Evolutionary conservation across 2,888 invertebrate genomes (phyloP).

Genomic region (Drosophila melanosoma): DNA sequence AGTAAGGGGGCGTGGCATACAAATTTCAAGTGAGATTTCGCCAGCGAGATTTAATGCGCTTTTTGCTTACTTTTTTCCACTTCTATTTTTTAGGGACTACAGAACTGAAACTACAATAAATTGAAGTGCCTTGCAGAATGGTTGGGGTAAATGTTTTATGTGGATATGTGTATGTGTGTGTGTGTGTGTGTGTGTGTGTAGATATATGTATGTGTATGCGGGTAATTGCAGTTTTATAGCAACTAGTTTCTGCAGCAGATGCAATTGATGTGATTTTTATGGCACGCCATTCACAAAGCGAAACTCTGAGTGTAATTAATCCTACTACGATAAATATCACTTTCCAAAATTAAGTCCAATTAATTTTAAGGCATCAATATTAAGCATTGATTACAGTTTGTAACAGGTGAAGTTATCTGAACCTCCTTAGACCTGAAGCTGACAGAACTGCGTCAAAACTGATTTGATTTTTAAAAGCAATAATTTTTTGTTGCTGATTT

Average conservation of each 20-base stretch:
- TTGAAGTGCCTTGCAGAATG: slow-evolving; percentile 27
- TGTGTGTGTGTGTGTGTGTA: too few relatives aligned
- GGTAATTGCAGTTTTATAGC: slow-evolving; percentile 79
- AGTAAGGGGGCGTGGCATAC: slow-evolving; percentile 38
- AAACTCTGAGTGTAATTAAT: slow-evolving; percentile 27
- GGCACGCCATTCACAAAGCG: slow-evolving; percentile 46
- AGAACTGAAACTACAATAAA: slow-evolving; percentile 52
- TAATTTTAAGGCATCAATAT: neutral
- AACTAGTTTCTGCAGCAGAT: slow-evolving; percentile 74
- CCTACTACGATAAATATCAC: neutral
- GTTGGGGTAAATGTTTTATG: neutral
- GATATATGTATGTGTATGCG: slow-evolving; percentile 25
- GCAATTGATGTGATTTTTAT: slow-evolving; percentile 79
- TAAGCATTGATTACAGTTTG: neutral
- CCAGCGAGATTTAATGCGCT: slow-evolving; percentile 70
- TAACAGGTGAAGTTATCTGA: neutral
- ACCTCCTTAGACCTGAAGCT: neutral
- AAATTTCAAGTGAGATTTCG: slow-evolving; percentile 49
- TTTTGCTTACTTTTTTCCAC: slow-evolving; percentile 13
- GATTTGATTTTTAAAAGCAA: neutral
- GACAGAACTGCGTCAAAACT: neutral
- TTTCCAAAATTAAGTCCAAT: neutral
- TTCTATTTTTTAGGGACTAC: neutral
- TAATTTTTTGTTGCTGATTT: neutral
- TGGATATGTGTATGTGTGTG: neutral